A percentile compares a stretch with the other conserved stretches of the same genome.
phyloP scores from a whole-genome alignment of 92 coral and sea anemone genomes.

The Epizoanthus illoricatus region DNA sequence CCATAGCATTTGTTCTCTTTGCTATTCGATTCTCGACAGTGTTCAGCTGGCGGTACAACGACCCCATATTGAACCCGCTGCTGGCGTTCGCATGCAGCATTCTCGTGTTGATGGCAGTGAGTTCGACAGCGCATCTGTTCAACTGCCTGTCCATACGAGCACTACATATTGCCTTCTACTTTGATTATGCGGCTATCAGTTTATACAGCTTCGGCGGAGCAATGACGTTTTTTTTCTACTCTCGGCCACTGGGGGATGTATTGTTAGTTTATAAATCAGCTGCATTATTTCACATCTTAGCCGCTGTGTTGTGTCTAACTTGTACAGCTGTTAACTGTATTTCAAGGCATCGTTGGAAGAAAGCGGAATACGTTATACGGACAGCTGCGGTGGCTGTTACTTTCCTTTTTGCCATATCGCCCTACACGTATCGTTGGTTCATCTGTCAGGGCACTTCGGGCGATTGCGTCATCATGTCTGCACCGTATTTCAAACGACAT shows the following conservation, averaged over 20 bases:
- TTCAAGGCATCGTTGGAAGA: constrained; percentile 37
- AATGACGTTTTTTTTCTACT: constrained; percentile 49
- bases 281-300: constrained; percentile 5
- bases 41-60: constrained; percentile 42
- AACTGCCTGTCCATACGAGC: constrained; percentile 48
- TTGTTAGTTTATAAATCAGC: constrained; percentile 27
- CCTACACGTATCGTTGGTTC: constrained; percentile 35
- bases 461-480: not conserved
- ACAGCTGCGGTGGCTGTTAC: constrained; percentile 10
- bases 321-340: constrained; percentile 34
- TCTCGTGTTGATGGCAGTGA: constrained; percentile 45
- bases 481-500: constrained; percentile 39
- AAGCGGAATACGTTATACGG: constrained; percentile 24
- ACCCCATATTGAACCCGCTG: constrained; percentile 49
- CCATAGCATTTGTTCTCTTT: constrained; percentile 46
- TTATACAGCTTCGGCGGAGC: constrained; percentile 48
- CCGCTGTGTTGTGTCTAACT: constrained; percentile 14
- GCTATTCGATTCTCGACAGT: constrained; percentile 38
- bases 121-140: constrained; percentile 55
- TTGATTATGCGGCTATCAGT: constrained; percentile 57
- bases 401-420: constrained; percentile 19
- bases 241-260: constrained; percentile 43
- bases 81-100: constrained; percentile 52
- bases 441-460: not conserved
- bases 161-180: constrained; percentile 40